Conservation (phyloP, 2,797 vertebrate genomes). For the Chelidonichthys spinosus region DNA sequence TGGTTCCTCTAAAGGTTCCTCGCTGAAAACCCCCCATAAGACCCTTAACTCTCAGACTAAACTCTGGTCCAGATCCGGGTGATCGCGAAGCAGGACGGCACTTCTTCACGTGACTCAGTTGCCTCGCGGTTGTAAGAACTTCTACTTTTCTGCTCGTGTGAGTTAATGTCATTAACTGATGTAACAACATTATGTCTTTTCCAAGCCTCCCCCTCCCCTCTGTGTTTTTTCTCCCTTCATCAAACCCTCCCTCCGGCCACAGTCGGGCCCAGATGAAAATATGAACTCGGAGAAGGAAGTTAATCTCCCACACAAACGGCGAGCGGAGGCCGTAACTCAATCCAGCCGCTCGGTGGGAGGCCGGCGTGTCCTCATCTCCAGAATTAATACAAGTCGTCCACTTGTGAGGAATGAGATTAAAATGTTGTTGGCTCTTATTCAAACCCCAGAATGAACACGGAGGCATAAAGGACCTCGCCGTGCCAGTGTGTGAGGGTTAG, state of each 20-base stretch:
- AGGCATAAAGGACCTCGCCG: conserved; percentile 56
- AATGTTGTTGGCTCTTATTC: conserved; percentile 76
- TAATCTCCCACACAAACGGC: conserved; percentile 74
- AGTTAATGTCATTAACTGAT: conserved; percentile 51
- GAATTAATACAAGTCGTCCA: conserved; percentile 80
- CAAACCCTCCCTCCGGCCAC: conserved; percentile 45
- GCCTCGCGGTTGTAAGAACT: conserved; percentile 22
- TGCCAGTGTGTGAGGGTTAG: conserved; percentile 34
- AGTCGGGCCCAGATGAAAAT: conserved; percentile 69
- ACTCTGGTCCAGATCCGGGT: conserved; percentile 17
- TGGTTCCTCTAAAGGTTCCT: not conserved
- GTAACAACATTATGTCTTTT: conserved; percentile 46
- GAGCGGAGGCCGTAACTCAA: conserved; percentile 74
- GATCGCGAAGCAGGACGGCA: conserved; percentile 24
- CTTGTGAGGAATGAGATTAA: conserved; percentile 81
- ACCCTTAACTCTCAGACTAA: conserved; percentile 32
- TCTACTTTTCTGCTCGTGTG: conserved; percentile 23
- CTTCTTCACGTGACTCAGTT: conserved; percentile 26
- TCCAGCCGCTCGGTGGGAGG: conserved; percentile 76
- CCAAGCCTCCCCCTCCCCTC: conserved; percentile 19
- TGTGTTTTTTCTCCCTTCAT: conserved; percentile 17
- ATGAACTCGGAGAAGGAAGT: conserved; percentile 72
- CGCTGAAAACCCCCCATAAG: not conserved
- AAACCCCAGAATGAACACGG: conserved; percentile 63
- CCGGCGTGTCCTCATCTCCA: conserved; percentile 69